Evolutionary conservation across 2,797 vertebrate species (phyloP).

Genomic region (Steatocranus sp.): DNA sequence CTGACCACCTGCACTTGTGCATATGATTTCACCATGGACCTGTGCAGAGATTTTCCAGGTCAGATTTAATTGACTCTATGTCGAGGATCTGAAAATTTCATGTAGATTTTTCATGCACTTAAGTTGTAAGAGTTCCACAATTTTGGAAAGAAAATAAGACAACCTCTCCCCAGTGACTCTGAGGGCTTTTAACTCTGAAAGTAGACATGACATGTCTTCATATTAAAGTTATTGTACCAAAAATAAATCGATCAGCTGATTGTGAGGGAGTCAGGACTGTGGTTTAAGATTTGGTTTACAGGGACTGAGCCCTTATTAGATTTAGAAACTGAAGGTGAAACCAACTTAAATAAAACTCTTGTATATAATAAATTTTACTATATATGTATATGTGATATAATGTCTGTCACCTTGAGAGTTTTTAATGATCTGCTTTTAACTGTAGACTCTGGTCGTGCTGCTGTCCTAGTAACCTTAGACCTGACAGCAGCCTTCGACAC

Average conservation of each 20-base stretch:
- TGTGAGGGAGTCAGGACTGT: not conserved
- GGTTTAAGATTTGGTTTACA: not conserved
- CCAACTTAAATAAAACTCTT: not conserved
- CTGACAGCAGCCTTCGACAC: too few relatives aligned
- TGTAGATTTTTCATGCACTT: accelerated
- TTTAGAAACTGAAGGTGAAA: not conserved
- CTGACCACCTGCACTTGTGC: not conserved
- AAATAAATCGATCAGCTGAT: not conserved
- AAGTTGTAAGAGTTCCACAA: not conserved
- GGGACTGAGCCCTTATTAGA: not conserved
- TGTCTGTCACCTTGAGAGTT: not conserved
- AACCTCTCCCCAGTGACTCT: not conserved
- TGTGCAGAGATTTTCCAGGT: not conserved
- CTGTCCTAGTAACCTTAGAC: too few relatives aligned
- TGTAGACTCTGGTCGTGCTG: too few relatives aligned
- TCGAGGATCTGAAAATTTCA: not conserved
- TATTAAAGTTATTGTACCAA: not conserved
- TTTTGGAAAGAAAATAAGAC: not conserved
- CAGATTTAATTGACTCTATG: not conserved
- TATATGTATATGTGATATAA: not conserved
- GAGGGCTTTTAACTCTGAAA: not conserved
- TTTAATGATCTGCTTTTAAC: too few relatives aligned
- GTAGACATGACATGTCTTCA: not conserved
- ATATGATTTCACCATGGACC: not conserved
- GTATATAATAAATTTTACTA: not conserved